phyloP scores from a whole-genome alignment of 2,113 vertebrate genomes.

The Amia ocellicauda region DNA sequence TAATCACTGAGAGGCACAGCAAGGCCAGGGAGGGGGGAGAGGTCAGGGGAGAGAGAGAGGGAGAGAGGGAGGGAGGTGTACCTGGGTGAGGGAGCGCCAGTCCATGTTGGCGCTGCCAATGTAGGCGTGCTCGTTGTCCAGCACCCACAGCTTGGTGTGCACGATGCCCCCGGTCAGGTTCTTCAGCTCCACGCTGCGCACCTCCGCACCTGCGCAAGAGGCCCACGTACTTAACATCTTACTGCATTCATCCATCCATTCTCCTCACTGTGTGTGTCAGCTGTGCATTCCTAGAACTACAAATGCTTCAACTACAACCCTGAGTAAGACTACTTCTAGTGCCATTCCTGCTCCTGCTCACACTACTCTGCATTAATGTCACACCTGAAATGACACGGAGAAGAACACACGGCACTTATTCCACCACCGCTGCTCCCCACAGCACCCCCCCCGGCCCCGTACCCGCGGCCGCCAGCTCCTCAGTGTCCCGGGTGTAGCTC shows the following conservation, averaged over 20 bases:
- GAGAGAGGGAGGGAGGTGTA: constrained; percentile 27
- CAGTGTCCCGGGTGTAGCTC: constrained; percentile 45
- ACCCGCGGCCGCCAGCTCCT: constrained; percentile 58
- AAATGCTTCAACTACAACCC: too few relatives aligned
- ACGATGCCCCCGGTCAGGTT: constrained; percentile 65
- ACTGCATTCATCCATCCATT: too few relatives aligned
- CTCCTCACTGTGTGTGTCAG: too few relatives aligned
- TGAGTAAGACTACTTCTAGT: too few relatives aligned
- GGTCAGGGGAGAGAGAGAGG: neutral
- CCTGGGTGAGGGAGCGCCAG: constrained; percentile 76
- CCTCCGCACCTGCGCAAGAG: constrained; percentile 64
- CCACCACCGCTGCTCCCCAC: too few relatives aligned
- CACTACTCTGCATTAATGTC: too few relatives aligned
- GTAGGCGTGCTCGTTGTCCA: constrained; percentile 68
- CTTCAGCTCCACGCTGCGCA: constrained; percentile 57
- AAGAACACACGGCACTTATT: neutral
- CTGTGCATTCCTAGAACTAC: too few relatives aligned
- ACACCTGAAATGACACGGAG: too few relatives aligned
- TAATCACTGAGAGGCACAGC: neutral
- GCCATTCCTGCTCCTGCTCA: too few relatives aligned
- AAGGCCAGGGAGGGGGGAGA: neutral
- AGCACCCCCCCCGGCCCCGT: neutral
- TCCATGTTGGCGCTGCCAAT: constrained; percentile 80
- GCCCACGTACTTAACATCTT: too few relatives aligned
- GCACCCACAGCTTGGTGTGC: constrained; percentile 74